These are phyloP conservation scores for Eubasilissa splendida DNA, from an alignment of 2,888 invertebrate genomes.

Conservation along the genomic window DNA sequence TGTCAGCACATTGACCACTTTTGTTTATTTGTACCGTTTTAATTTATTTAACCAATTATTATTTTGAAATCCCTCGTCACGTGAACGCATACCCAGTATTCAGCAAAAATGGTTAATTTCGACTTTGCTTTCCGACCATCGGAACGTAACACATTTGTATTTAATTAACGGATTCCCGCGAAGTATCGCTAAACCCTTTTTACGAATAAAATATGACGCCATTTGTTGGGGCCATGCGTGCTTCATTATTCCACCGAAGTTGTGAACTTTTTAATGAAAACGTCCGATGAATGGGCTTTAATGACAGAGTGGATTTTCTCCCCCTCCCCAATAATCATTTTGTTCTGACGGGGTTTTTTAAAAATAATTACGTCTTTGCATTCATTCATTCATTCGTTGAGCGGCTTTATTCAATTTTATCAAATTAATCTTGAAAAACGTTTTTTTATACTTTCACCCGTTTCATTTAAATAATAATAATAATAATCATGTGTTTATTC, in stretches of 20 bases:
- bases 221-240: constrained; percentile 21
- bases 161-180: constrained; percentile 24
- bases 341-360: constrained; percentile 20
- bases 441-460: no score
- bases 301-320: constrained; percentile 37
- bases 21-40: no score
- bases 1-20: no score
- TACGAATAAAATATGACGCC: constrained; percentile 21
- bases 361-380: constrained; percentile 28
- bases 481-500: no score
- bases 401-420: constrained; percentile 13
- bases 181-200: constrained; percentile 32
- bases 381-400: constrained; percentile 8
- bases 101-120: neutral
- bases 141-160: constrained; percentile 29
- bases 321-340: constrained; percentile 26
- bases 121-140: constrained; percentile 32
- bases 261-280: constrained; percentile 39
- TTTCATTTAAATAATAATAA: no score
- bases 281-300: constrained; percentile 34
- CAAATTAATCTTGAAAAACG: neutral
- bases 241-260: constrained; percentile 30
- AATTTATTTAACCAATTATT: no score
- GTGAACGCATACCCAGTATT: no score
- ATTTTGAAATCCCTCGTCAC: no score